Evolutionary conservation across 1,140 invertebrate species (phyloP).

Genomic region (Pachyrhynchus sulphureomaculatus): DNA sequence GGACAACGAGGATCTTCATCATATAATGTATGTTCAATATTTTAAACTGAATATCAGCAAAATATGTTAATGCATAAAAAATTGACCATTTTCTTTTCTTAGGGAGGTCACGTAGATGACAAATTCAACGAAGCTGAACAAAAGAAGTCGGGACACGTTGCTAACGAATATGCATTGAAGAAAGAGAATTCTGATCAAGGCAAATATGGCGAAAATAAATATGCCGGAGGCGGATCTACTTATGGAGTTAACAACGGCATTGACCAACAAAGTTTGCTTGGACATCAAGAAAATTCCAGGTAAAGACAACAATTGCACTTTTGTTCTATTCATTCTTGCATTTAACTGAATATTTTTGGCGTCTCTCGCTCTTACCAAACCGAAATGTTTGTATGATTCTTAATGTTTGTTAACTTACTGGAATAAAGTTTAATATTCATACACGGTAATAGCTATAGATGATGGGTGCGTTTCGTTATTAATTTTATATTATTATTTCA

Average conservation of each 20-base stretch:
- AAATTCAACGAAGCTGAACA: constrained; percentile 55
- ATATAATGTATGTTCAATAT: constrained; percentile 45
- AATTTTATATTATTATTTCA: constrained; percentile 1
- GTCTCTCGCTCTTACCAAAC: too few species aligned
- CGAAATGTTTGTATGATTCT: too few species aligned
- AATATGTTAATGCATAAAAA: too few species aligned
- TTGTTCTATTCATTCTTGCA: too few species aligned
- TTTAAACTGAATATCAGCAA: not conserved
- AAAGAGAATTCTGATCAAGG: constrained; percentile 58
- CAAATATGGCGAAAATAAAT: constrained; percentile 58
- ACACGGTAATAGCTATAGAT: too few species aligned
- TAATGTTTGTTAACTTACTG: too few species aligned
- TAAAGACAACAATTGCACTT: too few species aligned
- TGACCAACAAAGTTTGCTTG: constrained; percentile 58
- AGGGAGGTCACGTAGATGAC: constrained; percentile 58
- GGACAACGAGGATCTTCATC: constrained; percentile 56
- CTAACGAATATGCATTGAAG: constrained; percentile 55
- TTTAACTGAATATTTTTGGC: too few species aligned
- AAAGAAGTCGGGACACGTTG: constrained; percentile 58
- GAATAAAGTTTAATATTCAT: too few species aligned
- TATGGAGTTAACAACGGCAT: constrained; percentile 59
- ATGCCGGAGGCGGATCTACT: constrained; percentile 55
- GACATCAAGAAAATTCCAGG: constrained; percentile 54
- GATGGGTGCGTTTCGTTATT: too few species aligned
- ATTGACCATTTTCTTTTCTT: too few species aligned